Conservation (phyloP, 2,797 vertebrate genomes). For the Pangasius macronema region DNA sequence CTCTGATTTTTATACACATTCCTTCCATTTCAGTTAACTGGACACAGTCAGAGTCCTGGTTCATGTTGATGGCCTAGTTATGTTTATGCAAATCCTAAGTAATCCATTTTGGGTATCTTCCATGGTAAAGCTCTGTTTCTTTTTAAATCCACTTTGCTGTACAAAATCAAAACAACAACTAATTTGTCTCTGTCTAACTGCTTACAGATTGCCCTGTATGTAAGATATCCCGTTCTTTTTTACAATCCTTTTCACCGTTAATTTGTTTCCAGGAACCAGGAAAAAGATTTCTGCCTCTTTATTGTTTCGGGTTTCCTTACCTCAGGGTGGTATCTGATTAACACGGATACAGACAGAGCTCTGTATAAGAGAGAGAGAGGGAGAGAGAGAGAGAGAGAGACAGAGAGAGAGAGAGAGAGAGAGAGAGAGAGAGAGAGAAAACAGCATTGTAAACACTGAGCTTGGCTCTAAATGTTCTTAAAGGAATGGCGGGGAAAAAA, state of each 20-base stretch:
- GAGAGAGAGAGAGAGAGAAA: background rate
- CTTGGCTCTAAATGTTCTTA: background rate
- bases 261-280: constrained; percentile 35
- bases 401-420: background rate
- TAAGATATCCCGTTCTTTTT: background rate
- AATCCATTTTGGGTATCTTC: constrained; percentile 7
- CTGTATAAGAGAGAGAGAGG: constrained; percentile 8
- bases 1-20: background rate
- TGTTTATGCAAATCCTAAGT: constrained; percentile 30
- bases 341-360: constrained; percentile 17
- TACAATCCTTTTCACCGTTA: constrained; percentile 1
- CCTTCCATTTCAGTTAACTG: too few relatives aligned
- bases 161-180: background rate
- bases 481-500: too few relatives aligned
- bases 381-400: background rate
- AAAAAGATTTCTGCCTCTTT: constrained; percentile 52
- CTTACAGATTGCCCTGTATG: background rate
- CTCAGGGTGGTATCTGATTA: constrained; percentile 46
- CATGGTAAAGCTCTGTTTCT: background rate
- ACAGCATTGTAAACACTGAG: background rate
- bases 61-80: background rate
- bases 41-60: background rate
- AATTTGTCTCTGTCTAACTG: constrained; percentile 2
- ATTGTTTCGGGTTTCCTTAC: constrained; percentile 50
- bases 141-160: constrained; percentile 8